Evolutionary conservation across 2,797 vertebrate species (phyloP), one percentile per base, ranked within the genome.

Genomic region (Notolabrus celidotus): DNA sequence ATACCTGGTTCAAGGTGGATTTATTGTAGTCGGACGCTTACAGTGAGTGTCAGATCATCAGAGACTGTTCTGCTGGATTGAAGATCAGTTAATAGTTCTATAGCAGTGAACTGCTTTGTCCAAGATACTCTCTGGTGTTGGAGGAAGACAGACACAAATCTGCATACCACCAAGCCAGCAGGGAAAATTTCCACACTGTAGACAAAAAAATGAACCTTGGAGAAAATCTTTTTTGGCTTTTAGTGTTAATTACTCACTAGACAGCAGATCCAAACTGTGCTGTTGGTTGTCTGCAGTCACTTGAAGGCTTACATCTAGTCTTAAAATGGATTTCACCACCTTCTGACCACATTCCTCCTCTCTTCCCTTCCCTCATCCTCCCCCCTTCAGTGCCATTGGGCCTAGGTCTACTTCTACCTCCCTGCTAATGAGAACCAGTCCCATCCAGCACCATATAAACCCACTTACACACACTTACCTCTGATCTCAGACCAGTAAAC

Each of bases 401-500:
- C 71, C 36, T 52, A 43, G 41, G 61, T 81, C 71, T 77, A 67
- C 71, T 70, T 49, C 63, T 67, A 58, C 84, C 67, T 73, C 56
- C 54, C 46, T 43, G 43, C 74, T 94, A 92, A 93, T 93, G 88
- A 90, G 86, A 92, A 91, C 81, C 91, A 92, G 80, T 73, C 66
- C 63, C 84, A 77, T 79, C 46, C 74, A 74, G 77, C 74, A 83
- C 82, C 88, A 86, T 82, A 90, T 92, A 92, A 94, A 92, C 87
- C 79, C 77, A 74, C 88, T 73, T 87, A 92, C 88, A 90, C 83
- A 82, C 79, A 80, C 71, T 71, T 83, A 63, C 81, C 84, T 92
- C 85, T 91, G 89, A 93, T 93, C 87, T 90, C 74, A 88, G 83
- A 86, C 87, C 86, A 90, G 89, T 93, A 91, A 93, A 93, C 78